Conservation (phyloP, 2,888 invertebrate genomes). For the Aleiodes leptofemur region DNA sequence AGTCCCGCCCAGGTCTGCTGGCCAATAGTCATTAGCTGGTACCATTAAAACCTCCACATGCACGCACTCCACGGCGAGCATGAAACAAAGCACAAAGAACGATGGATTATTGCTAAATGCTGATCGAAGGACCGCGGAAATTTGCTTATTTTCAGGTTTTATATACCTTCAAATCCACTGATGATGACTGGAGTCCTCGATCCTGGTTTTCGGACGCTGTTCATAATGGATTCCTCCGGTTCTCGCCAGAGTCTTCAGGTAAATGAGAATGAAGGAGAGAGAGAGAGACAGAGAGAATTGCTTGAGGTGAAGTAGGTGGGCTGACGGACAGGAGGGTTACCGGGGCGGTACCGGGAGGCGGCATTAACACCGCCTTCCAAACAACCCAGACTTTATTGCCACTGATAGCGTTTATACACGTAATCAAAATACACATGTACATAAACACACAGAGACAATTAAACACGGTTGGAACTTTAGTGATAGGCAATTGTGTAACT, state of each 20-base stretch:
- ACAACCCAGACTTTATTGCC: slow-evolving; percentile 65
- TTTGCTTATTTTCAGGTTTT: too few species aligned
- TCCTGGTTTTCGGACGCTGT: neutral
- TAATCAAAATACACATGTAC: slow-evolving; percentile 39
- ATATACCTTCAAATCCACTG: too few species aligned
- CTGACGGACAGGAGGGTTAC: slow-evolving; percentile 54
- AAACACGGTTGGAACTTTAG: slow-evolving; percentile 2
- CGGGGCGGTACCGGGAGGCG: slow-evolving; percentile 74
- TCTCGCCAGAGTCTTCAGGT: slow-evolving; percentile 48
- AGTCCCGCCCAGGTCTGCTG: slow-evolving; percentile 74
- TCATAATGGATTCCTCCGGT: slow-evolving; percentile 22
- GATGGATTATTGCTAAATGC: slow-evolving; percentile 15
- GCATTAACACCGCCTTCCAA: slow-evolving; percentile 72
- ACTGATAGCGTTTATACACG: slow-evolving; percentile 66
- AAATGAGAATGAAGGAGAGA: slow-evolving; percentile 52
- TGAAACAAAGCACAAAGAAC: slow-evolving; percentile 42
- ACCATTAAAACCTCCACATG: slow-evolving; percentile 72
- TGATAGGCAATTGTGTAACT: slow-evolving; percentile 16
- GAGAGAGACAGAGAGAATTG: slow-evolving; percentile 56
- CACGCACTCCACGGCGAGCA: slow-evolving; percentile 64
- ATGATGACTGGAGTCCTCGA: neutral
- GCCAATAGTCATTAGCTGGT: slow-evolving; percentile 76
- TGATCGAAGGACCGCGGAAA: neutral
- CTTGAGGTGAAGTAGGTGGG: slow-evolving; percentile 60
- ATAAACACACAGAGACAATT: slow-evolving; percentile 12